Evolutionary conservation across 2,888 invertebrate species (phyloP).

Genomic region (Cerastis rubricosa): DNA sequence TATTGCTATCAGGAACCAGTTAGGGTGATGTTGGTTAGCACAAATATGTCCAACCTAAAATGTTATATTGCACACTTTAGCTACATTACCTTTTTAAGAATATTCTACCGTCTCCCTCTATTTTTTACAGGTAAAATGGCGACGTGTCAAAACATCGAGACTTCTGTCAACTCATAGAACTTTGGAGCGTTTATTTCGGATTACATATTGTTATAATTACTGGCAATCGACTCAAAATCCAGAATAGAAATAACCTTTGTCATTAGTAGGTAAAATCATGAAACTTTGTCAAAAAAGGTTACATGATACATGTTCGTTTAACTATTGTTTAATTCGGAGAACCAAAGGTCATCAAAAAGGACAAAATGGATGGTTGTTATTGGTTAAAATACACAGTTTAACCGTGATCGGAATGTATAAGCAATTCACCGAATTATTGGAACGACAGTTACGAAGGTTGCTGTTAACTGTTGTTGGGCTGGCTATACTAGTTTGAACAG

Average conservation of each 20-base stretch:
- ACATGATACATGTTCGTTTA: background rate
- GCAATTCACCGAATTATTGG: background rate
- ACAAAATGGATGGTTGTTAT: constrained; percentile 16
- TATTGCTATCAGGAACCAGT: background rate
- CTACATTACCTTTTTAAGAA: background rate
- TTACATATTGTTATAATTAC: background rate
- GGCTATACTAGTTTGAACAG: background rate
- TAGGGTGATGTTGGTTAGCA: background rate
- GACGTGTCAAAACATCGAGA: background rate
- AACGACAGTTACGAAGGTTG: background rate
- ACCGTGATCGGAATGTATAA: constrained; percentile 44
- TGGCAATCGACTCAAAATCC: background rate
- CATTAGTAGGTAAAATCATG: no score
- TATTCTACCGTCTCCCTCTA: background rate
- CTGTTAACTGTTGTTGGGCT: constrained; percentile 2
- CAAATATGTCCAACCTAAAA: background rate
- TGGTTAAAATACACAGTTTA: constrained; percentile 2
- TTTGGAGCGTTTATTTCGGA: background rate
- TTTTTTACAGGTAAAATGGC: no score
- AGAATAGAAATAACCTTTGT: background rate
- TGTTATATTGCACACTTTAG: background rate
- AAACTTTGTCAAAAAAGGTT: no score
- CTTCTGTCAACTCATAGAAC: background rate
- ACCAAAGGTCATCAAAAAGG: background rate
- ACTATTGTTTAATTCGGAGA: constrained; percentile 30